These are phyloP conservation scores for Liolophura sinensis DNA, from an alignment of 1,140 invertebrate genomes.

Conservation along the genomic window DNA sequence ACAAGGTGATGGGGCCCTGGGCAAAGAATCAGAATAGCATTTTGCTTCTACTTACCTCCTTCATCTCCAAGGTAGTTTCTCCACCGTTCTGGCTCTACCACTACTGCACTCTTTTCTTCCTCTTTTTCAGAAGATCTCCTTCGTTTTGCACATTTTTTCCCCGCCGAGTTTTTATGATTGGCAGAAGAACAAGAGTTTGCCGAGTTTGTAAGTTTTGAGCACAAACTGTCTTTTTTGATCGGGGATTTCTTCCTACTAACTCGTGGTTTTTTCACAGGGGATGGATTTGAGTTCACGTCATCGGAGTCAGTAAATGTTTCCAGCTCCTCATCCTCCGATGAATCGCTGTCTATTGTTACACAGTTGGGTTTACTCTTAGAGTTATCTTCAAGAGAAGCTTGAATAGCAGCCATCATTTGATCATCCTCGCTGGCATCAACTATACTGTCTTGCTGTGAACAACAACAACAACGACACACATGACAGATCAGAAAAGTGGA, in stretches of 20 bases:
- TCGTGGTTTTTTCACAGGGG: conserved; percentile 9
- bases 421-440: conserved; percentile 61
- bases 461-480: no score
- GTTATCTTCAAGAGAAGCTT: conserved; percentile 52
- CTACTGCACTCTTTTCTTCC: background rate
- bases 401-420: conserved; percentile 61
- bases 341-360: conserved; percentile 27
- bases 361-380: conserved; percentile 13
- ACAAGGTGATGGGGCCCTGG: no score
- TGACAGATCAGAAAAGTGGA: background rate
- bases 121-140: background rate
- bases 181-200: background rate
- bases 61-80: conserved; percentile 24
- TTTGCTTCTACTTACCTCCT: conserved; percentile 11
- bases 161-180: background rate
- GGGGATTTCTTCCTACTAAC: background rate
- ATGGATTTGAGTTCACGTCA: conserved; percentile 19
- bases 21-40: no score
- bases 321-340: conserved; percentile 44
- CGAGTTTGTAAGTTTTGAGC: background rate
- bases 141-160: background rate
- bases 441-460: conserved; percentile 39
- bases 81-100: conserved; percentile 6
- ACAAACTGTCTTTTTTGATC: background rate
- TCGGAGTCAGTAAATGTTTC: conserved; percentile 58